These are phyloP conservation scores for Poecilia picta DNA, from an alignment of 2,797 vertebrate species.

Conservation along the genomic window DNA sequence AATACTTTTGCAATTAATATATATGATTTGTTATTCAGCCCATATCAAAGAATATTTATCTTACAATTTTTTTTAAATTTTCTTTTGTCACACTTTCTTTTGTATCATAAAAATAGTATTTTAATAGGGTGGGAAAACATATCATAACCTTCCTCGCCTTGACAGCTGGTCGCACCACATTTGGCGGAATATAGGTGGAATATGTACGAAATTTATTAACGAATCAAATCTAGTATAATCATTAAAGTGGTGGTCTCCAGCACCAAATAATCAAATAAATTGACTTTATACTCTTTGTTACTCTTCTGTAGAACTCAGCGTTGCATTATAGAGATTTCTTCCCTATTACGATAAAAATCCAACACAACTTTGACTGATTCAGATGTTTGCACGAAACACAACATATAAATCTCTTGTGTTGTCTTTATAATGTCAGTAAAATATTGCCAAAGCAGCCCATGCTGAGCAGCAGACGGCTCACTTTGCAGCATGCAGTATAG, in stretches of 20 bases:
- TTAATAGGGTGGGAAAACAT: not conserved
- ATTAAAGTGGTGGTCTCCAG: not conserved
- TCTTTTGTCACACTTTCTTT: not conserved
- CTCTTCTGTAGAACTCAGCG: not conserved
- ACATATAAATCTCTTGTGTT: not conserved
- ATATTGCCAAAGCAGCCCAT: not conserved
- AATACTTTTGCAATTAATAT: not conserved
- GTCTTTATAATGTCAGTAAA: not conserved
- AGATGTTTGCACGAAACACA: not conserved
- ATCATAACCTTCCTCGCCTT: not conserved
- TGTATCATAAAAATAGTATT: not conserved
- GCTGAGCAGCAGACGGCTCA: not conserved
- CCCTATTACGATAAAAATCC: not conserved
- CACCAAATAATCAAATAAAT: not conserved
- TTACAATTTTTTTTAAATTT: not conserved
- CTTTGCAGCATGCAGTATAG: constrained; percentile 2
- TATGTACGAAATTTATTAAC: not conserved
- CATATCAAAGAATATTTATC: not conserved
- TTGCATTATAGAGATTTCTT: not conserved
- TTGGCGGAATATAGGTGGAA: not conserved
- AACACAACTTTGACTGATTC: not conserved
- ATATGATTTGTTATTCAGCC: too few relatives aligned
- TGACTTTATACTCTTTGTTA: not conserved
- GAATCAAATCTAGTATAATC: not conserved
- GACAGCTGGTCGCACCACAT: not conserved